Evolutionary conservation across 2,113 vertebrate species (phyloP), one percentile per base, ranked within the genome.

Genomic region (Ammodramus savannarum): DNA sequence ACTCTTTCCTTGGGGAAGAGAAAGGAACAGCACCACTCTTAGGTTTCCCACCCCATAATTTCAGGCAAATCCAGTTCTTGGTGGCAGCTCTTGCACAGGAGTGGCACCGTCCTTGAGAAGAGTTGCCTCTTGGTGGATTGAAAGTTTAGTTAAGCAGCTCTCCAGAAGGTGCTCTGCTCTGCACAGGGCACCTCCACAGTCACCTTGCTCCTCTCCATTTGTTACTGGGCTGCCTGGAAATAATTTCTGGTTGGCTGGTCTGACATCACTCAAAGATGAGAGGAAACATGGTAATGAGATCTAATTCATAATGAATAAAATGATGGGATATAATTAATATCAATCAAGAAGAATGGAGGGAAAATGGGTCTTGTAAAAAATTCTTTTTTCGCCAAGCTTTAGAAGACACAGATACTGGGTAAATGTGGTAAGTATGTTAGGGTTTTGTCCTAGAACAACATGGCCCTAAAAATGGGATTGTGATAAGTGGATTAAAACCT

Each of bases 401-500:
- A 71, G 51, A 13, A 83, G 86, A 74, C 72, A 49, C 39, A 46
- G 61, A 27, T 89, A 89, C 68, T 95, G 68, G 76, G 52, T 94
- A 63, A 93, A 23, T 75, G 76, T 90, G 65, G 0, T 55, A 71
- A 67, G 32, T 61, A 41, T 57, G 36, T 67, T 55, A 77, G 39
- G 69, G 19, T 27, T 89, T 90, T 87, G 88, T 89, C 93, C 93
- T 94, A 90, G 92, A 92, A 93, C 94, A 95, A 32, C 21, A 19
- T 75, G 90, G 92, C 94, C 89, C 89, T 90, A 59, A 89, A 94
- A 79, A 69, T 59, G 9, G 52, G 59, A 26, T 81, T 0, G 6
- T 49, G 54, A 36, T 83, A 90, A 62, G 62, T 29, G 38, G 72
- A 74, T 63, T 71, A 61, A 76, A 83, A 92, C 27, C 67, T 78